These are phyloP conservation scores for Eudasyphora cyanicolor DNA, from an alignment of 2,888 invertebrate species.

Conservation along the genomic window DNA sequence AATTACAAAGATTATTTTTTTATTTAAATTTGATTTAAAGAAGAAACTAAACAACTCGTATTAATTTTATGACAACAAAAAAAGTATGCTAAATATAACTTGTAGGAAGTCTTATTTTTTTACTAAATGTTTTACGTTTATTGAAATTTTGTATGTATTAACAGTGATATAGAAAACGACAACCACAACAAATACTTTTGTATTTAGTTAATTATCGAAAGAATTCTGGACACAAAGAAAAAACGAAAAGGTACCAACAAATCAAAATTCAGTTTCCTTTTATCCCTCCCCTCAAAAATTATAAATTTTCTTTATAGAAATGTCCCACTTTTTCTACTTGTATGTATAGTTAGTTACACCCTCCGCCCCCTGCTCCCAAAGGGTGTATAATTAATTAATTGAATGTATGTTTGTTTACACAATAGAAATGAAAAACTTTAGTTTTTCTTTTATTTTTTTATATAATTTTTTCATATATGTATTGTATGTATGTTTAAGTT, in stretches of 20 bases:
- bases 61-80: background rate
- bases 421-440: conserved; percentile 9
- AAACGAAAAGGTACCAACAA: background rate
- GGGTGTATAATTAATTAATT: conserved; percentile 10
- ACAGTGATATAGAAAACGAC: conserved; percentile 23
- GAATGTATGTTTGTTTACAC: background rate
- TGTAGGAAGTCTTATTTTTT: conserved; percentile 22
- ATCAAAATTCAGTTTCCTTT: background rate
- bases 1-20: conserved; percentile 21
- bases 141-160: conserved; percentile 3
- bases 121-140: conserved; percentile 25
- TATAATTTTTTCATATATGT: conserved; percentile 30
- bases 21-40: conserved; percentile 12
- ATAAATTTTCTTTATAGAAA: background rate
- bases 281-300: background rate
- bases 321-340: background rate
- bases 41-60: background rate
- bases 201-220: conserved; percentile 19
- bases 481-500: conserved; percentile 54
- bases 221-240: background rate
- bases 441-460: conserved; percentile 28
- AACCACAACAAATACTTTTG: conserved; percentile 4
- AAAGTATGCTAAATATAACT: background rate
- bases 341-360: background rate
- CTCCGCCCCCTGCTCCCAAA: background rate